Conservation (phyloP, 2,113 vertebrate species). For the Elgaria multicarinata region DNA sequence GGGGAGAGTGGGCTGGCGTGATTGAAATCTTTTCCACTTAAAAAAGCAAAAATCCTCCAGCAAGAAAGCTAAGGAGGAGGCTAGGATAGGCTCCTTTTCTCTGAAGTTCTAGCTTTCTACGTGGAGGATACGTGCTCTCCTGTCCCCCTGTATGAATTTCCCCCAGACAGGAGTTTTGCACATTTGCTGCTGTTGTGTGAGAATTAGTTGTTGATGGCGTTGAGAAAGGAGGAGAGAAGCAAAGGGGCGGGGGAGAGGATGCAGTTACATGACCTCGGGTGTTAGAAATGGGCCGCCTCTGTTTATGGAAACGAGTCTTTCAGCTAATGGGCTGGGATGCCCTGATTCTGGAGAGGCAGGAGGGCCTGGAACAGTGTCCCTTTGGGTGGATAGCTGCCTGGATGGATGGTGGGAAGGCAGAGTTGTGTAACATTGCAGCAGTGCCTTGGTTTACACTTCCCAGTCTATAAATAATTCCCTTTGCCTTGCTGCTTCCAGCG, state of each 20-base stretch:
- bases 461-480: slow-evolving; percentile 67
- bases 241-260: no score
- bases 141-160: not conserved
- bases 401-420: not conserved
- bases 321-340: not conserved
- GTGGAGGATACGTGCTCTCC: not conserved
- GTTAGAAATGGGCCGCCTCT: no score
- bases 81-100: not conserved
- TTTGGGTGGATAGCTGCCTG: not conserved
- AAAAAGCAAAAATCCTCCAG: no score
- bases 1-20: not conserved
- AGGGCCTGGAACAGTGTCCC: not conserved
- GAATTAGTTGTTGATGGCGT: not conserved
- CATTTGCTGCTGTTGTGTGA: not conserved
- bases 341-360: not conserved
- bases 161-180: not conserved
- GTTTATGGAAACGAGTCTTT: not conserved
- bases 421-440: slow-evolving; percentile 72
- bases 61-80: not conserved
- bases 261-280: not conserved
- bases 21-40: not conserved
- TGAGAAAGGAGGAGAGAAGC: no score
- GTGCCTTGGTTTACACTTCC: slow-evolving; percentile 59
- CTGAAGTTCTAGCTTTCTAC: not conserved
- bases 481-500: slow-evolving; percentile 43